Conservation (phyloP, 2,797 vertebrate genomes). For the Sebastes hubbsi region DNA sequence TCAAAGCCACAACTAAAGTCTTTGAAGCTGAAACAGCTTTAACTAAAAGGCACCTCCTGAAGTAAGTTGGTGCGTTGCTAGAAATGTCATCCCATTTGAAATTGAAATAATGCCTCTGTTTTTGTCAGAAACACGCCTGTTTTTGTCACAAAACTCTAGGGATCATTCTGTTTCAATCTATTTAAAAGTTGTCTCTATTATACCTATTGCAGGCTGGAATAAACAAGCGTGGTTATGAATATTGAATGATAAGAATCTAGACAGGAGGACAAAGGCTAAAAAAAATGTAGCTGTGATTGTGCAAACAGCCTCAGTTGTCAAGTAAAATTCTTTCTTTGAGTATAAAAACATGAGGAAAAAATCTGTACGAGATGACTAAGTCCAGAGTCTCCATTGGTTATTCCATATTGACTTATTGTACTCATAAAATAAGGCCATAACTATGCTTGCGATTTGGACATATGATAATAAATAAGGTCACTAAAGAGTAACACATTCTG, state of each 20-base stretch:
- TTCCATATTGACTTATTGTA: neutral
- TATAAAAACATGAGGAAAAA: neutral
- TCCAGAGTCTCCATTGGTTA: neutral
- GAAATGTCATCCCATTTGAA: conserved; percentile 21
- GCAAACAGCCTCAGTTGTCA: conserved; percentile 26
- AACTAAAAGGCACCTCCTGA: neutral
- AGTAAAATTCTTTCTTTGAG: conserved; percentile 18
- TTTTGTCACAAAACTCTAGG: conserved; percentile 10
- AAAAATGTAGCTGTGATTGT: conserved; percentile 10
- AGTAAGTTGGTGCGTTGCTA: neutral
- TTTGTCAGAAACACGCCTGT: neutral
- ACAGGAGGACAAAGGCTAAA: conserved; percentile 31
- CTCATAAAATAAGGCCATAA: neutral
- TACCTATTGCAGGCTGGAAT: conserved; percentile 13
- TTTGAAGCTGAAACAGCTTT: conserved; percentile 17
- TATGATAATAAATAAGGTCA: neutral
- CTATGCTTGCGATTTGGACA: neutral
- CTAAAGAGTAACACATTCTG: neutral
- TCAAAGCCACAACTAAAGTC: neutral
- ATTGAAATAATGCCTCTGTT: conserved; percentile 29
- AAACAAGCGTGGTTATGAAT: conserved; percentile 56
- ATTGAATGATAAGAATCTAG: conserved; percentile 49
- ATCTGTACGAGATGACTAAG: neutral
- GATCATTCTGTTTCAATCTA: conserved; percentile 27
- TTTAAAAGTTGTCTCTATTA: conserved; percentile 36